A percentile compares a stretch with the other conserved stretches of the same genome.
phyloP scores from a whole-genome alignment of 2,888 invertebrate genomes.

The Emesis castigata region DNA sequence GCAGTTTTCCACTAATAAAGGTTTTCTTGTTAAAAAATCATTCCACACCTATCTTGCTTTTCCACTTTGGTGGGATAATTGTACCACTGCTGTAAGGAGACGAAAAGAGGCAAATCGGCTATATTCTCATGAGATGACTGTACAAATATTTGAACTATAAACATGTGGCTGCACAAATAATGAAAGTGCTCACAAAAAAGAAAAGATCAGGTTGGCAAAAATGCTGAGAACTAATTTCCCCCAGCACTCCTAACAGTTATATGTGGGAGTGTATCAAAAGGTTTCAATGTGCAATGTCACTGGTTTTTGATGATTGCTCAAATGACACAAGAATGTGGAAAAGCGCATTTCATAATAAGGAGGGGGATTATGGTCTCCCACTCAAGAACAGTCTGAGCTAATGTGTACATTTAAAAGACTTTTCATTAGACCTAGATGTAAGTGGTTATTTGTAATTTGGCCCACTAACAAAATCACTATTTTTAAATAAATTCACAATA shows the following conservation, averaged over 20 bases:
- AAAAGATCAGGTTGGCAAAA: background rate
- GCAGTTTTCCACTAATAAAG: background rate
- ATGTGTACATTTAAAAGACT: no score
- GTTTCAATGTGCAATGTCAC: background rate
- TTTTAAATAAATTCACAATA: no score
- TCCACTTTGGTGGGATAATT: background rate
- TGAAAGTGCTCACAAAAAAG: background rate
- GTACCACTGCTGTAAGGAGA: background rate
- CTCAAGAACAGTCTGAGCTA: no score
- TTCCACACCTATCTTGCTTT: background rate
- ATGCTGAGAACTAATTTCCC: background rate
- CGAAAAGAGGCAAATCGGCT: background rate
- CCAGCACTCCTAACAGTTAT: background rate
- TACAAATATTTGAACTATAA: background rate
- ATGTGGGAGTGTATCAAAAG: background rate
- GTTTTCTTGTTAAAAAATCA: background rate
- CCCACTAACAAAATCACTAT: no score
- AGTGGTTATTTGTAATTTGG: no score
- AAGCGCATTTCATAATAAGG: no score
- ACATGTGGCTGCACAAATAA: background rate
- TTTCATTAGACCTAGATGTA: no score
- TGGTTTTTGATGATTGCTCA: background rate
- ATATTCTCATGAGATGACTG: background rate
- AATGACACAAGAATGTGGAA: background rate
- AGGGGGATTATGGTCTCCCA: no score